Evolutionary conservation across 1,140 invertebrate genomes (phyloP).

Genomic region (Psix sp.): DNA sequence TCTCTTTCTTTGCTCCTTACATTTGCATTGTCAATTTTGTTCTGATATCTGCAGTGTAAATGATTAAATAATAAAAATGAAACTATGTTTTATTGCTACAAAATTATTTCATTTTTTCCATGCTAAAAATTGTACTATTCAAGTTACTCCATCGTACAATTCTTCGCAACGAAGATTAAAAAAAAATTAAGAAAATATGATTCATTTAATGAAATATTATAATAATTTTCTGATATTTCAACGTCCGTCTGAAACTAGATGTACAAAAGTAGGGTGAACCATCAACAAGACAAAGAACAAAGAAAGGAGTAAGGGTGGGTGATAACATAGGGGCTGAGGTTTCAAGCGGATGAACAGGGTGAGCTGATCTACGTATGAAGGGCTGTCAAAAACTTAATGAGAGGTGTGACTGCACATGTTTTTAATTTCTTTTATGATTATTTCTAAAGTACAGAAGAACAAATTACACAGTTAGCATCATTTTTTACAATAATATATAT

Average conservation of each 20-base stretch:
- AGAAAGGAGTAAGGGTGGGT: slow-evolving; percentile 67
- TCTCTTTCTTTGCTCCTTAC: no score
- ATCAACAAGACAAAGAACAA: slow-evolving; percentile 75
- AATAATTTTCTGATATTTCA: slow-evolving; percentile 63
- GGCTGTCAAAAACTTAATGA: slow-evolving; percentile 79
- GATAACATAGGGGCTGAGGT: slow-evolving; percentile 56
- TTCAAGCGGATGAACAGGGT: slow-evolving; percentile 72
- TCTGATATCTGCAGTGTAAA: no score
- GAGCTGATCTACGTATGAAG: slow-evolving; percentile 75
- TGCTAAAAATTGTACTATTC: no score
- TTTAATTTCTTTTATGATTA: slow-evolving; percentile 71
- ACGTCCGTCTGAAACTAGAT: slow-evolving; percentile 69
- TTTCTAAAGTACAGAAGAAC: slow-evolving; percentile 67
- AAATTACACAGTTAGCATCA: slow-evolving; percentile 72
- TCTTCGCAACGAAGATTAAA: no score
- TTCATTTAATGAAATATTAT: slow-evolving; percentile 19
- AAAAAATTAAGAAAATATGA: slow-evolving; percentile 1
- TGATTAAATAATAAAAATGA: no score
- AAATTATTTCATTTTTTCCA: no score
- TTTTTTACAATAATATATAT: slow-evolving; percentile 10
- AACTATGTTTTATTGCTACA: no score
- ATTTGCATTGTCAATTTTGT: no score
- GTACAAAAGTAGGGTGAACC: slow-evolving; percentile 65
- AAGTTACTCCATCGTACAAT: no score
- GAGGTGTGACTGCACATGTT: slow-evolving; percentile 78